These are phyloP conservation scores for Cynoglossus semilaevis DNA, from an alignment of 2,113 vertebrate genomes.

Conservation along the genomic window DNA sequence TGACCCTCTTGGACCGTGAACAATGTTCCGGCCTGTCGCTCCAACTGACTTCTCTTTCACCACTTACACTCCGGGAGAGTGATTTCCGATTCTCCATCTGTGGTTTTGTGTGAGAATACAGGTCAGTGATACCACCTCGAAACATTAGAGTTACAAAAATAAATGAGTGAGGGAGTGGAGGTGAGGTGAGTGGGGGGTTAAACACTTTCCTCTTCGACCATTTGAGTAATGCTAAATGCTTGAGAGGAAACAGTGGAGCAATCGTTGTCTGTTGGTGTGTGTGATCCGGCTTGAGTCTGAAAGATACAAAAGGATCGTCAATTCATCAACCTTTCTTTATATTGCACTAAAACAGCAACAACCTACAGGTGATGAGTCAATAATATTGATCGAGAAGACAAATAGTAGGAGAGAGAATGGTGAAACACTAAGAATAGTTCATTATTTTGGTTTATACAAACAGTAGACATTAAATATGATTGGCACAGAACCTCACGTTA, in stretches of 20 bases:
- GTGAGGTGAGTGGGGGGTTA: slow-evolving; percentile 6
- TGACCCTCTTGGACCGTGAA: slow-evolving; percentile 54
- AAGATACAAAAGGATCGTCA: slow-evolving; percentile 8
- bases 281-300: slow-evolving; percentile 48
- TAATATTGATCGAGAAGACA: too few species aligned
- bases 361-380: too few species aligned
- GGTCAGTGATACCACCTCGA: slow-evolving; percentile 3
- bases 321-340: too few species aligned
- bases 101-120: slow-evolving; percentile 33
- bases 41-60: slow-evolving; percentile 17
- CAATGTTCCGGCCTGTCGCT: slow-evolving; percentile 35
- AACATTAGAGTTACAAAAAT: too few species aligned
- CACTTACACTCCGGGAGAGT: slow-evolving; percentile 5
- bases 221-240: slow-evolving; percentile 72
- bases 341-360: too few species aligned
- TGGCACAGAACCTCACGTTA: too few species aligned
- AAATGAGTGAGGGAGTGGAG: too few species aligned
- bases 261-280: slow-evolving; percentile 20
- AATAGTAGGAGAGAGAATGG: too few species aligned
- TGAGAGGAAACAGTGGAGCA: slow-evolving; percentile 27
- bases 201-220: slow-evolving; percentile 76
- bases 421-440: too few species aligned
- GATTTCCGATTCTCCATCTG: slow-evolving; percentile 62
- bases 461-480: too few species aligned
- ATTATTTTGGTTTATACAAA: too few species aligned